These are phyloP conservation scores for Brachypterus glaber DNA, from an alignment of 2,888 invertebrate species.

Conservation along the genomic window DNA sequence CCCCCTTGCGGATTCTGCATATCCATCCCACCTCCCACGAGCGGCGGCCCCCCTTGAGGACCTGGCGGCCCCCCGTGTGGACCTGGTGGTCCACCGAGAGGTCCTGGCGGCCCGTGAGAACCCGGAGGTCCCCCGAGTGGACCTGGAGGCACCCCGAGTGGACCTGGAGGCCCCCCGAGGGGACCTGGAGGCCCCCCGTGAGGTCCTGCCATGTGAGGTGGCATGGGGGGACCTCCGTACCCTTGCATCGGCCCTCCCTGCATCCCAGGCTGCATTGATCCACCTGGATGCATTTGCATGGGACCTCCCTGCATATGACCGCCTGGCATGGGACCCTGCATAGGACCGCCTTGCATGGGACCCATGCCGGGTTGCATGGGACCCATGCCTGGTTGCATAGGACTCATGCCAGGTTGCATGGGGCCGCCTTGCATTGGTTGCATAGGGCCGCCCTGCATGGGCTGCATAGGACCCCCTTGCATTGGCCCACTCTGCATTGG, in stretches of 20 bases:
- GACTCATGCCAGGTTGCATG: conserved; percentile 19
- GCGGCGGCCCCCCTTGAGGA: conserved; percentile 11
- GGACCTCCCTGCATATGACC: conserved; percentile 8
- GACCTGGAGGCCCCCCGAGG: conserved; percentile 25
- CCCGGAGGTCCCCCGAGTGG: conserved; percentile 27
- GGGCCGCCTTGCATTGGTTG: conserved; percentile 27
- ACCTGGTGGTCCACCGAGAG: conserved; percentile 21
- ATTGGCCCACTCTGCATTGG: conserved; percentile 22
- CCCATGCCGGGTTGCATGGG: conserved; percentile 16
- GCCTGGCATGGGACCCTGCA: conserved; percentile 17
- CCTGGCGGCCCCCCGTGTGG: no score
- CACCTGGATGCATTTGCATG: conserved; percentile 8
- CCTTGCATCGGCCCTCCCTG: conserved; percentile 10
- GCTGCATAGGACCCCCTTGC: conserved; percentile 8
- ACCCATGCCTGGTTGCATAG: conserved; percentile 10
- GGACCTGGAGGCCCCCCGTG: conserved; percentile 26
- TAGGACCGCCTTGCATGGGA: conserved; percentile 16
- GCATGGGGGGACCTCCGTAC: conserved; percentile 13
- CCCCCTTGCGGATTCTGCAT: conserved; percentile 26
- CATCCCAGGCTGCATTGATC: conserved; percentile 6
- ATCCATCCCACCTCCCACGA: conserved; percentile 13
- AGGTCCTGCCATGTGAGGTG: conserved; percentile 12
- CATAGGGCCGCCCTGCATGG: conserved; percentile 23
- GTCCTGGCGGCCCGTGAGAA: conserved; percentile 17
- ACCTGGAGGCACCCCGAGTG: conserved; percentile 24